Evolutionary conservation across 2,888 invertebrate species (phyloP).

Genomic region (Pecten maximus): DNA sequence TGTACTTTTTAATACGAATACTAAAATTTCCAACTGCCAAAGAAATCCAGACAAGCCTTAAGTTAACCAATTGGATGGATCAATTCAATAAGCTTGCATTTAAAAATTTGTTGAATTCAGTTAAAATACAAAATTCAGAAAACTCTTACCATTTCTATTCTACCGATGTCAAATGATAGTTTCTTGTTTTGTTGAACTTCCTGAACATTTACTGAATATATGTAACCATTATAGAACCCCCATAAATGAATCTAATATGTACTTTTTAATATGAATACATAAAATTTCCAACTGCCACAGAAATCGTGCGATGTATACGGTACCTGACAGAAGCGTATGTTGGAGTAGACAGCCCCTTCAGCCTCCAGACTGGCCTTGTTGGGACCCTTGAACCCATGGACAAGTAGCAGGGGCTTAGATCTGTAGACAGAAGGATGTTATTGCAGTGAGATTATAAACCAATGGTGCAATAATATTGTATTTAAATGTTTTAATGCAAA

Average conservation of each 20-base stretch:
- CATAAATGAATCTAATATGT: too few species aligned
- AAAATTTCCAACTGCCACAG: neutral
- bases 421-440: slow-evolving; percentile 59
- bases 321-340: slow-evolving; percentile 81
- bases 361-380: slow-evolving; percentile 85
- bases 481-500: neutral
- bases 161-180: too few species aligned
- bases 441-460: neutral
- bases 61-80: slow-evolving; percentile 82
- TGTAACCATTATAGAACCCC: too few species aligned
- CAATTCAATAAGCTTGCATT: too few species aligned
- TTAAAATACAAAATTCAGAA: too few species aligned
- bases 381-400: slow-evolving; percentile 88
- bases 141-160: too few species aligned
- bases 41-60: slow-evolving; percentile 86
- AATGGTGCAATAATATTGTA: neutral
- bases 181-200: too few species aligned
- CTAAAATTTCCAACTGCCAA: neutral
- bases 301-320: neutral
- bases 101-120: too few species aligned
- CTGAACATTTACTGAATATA: too few species aligned
- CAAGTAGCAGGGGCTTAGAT: slow-evolving; percentile 85
- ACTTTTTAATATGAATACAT: too few species aligned
- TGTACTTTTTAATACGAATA: too few species aligned
- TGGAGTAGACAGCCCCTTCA: slow-evolving; percentile 73